Percentiles rank a stretch among this genome's conserved stretches.
Evolutionary conservation across 2,888 invertebrate genomes (phyloP).

Genomic region (Steinernema scapterisci): DNA sequence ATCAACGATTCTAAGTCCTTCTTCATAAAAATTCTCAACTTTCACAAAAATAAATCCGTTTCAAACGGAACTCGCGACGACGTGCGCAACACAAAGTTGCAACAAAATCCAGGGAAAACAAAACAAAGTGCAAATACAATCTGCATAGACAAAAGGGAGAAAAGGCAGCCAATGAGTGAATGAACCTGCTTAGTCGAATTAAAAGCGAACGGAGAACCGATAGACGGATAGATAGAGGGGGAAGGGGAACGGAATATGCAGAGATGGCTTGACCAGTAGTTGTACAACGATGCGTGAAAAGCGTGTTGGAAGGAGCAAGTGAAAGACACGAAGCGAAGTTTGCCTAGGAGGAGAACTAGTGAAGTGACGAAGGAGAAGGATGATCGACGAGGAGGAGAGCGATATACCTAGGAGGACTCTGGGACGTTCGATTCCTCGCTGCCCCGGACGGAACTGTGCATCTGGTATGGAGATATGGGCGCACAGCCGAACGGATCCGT

Average conservation of each 20-base stretch:
- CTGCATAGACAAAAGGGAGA: neutral
- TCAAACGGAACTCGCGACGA: neutral
- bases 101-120: neutral
- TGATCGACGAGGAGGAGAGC: too few species aligned
- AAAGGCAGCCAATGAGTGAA: slow-evolving; percentile 30
- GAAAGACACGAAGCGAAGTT: slow-evolving; percentile 31
- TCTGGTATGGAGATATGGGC: slow-evolving; percentile 20
- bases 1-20: neutral
- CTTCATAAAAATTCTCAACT: neutral
- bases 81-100: neutral
- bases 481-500: slow-evolving; percentile 26
- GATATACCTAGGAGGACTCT: neutral
- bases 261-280: slow-evolving; percentile 26
- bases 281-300: slow-evolving; percentile 12
- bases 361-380: slow-evolving; percentile 4
- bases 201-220: slow-evolving; percentile 25
- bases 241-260: slow-evolving; percentile 1
- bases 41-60: neutral
- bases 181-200: slow-evolving; percentile 26
- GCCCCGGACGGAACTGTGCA: slow-evolving; percentile 20
- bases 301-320: slow-evolving; percentile 8
- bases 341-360: slow-evolving; percentile 28
- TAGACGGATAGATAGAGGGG: neutral
- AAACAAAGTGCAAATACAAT: slow-evolving; percentile 14
- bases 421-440: neutral